Evolutionary conservation across 2,888 invertebrate species (phyloP), one percentile per base, ranked within the genome.

Genomic region (Podotricha telesiphe): DNA sequence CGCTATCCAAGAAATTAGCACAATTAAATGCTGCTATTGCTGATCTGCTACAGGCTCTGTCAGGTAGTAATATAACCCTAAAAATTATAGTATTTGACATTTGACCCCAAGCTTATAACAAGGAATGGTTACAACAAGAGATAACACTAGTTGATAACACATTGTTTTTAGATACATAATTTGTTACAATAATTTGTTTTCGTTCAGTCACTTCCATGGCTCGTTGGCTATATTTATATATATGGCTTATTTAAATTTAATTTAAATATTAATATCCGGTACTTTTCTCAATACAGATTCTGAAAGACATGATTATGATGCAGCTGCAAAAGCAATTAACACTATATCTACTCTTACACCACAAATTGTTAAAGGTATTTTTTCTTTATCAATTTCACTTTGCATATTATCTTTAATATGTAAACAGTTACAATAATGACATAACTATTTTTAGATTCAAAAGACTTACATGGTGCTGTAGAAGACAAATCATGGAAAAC

Each of bases 21-120:
- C 80, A 78, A 34, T 77, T 86, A 17, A 86, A 86, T 66, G 86
- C 86, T 0, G 84, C 86, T 1, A 69, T 86, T 3, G 86, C 86
- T 0, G 76, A 81, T 0, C 76, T 87, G 4, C 73, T 84, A 0
- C 74, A 77, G 0, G 82, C 86, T 2, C 79, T 82, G 3, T 68
- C 80, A 2, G 84, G 87, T 86, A 69, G 64, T 50, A 50, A 11
- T n/a, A 10, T 13, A 15, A 40, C 20, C 6, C 28, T n/a, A n/a
- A n/a, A n/a, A n/a, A n/a, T n/a, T n/a, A n/a, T 48, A 13, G 34
- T 28, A 28, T n/a, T 13, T 65, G 40, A 17, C 22, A 20, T 61
- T 34, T 6, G 20, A n/a, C 19, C 13, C n/a, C 15, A 65, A 19
- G 20, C 42, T 11, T 22, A 20, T 17, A 42, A 22, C 10, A 10